Base-by-base conservation (phyloP, 2,113 vertebrate species). In the Tyrannus savana region DNA sequence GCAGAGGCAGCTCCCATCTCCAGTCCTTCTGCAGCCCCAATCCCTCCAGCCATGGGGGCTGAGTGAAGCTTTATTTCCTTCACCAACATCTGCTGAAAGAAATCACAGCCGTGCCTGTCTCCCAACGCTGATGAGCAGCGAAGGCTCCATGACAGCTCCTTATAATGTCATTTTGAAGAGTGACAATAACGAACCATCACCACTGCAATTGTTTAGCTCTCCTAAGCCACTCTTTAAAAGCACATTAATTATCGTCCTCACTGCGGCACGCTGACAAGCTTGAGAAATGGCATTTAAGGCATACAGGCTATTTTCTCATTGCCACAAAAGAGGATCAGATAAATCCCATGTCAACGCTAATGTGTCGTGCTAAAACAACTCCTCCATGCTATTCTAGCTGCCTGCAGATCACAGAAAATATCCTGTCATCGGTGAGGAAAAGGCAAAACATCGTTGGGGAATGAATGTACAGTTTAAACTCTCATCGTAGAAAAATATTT, bases 271-370 rank as follows among this genome's bases (percentile, higher is more conserved):
- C 88, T 93, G 92, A 91, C 85, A 90, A 90, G 92, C 85, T 52
- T 18, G 64, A 94, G 66, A 53, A 90, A 84, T 68, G 73, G 46
- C 95, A 92, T 72, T 86, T n/a, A 78, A 90, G 85, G 76, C 79
- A 74, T 6, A 47, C 12, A 37, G 83, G 85, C 82, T 83, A 21
- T 91, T 94, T 95, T 59, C 68, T 90, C 59, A 0, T 52, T 14
- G 42, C 68, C 90, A 95, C 87, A 71, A 83, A 93, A 46, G 92
- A 96, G 13, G 63, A 95, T 44, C 85, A 93, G 93, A 94, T 93
- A 93, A 95, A 87, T 77, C 95, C 88, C 72, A 71, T 94, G 75
- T 82, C 84, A 90, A 24, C 1, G 0, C 47, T 37, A 53, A 92
- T 19, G 33, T 81, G 76, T 78, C 92, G 33, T 15, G 55, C 64